phyloP scores from a whole-genome alignment of 2,113 vertebrate species.

The Baryphthengus martii region DNA sequence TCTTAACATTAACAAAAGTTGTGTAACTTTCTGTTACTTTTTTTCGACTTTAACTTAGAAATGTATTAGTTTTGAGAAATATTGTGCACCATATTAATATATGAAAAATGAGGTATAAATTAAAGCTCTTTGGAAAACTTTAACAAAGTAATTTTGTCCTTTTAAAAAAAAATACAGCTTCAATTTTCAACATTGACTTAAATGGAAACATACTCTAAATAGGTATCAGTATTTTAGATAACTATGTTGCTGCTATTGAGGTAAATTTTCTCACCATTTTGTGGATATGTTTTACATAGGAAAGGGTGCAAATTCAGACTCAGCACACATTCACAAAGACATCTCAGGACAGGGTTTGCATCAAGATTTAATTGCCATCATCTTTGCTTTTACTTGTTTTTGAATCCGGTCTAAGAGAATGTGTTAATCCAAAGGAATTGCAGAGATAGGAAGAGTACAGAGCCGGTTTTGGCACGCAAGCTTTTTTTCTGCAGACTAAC shows the following conservation, averaged over 20 bases:
- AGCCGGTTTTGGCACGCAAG: neutral
- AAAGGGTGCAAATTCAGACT: neutral
- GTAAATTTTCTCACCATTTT: neutral
- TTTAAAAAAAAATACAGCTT: neutral
- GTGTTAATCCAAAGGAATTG: neutral
- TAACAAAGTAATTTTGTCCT: neutral
- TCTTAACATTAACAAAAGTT: neutral
- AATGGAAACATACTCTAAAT: neutral
- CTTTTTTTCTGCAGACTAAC: neutral
- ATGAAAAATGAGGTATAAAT: neutral
- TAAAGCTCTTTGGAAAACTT: neutral
- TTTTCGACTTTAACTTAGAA: neutral
- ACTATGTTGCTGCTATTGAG: neutral
- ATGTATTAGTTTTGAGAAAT: neutral
- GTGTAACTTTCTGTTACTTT: neutral
- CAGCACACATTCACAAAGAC: neutral
- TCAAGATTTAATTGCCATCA: neutral
- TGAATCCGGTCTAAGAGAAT: neutral
- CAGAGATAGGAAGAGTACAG: neutral
- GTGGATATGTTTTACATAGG: neutral
- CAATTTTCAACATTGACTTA: neutral
- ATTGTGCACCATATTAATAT: neutral
- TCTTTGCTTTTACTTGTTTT: neutral
- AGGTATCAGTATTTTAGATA: neutral
- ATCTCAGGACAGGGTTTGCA: neutral